Conservation (phyloP, 2,888 invertebrate genomes). For the Melieria omissa region DNA sequence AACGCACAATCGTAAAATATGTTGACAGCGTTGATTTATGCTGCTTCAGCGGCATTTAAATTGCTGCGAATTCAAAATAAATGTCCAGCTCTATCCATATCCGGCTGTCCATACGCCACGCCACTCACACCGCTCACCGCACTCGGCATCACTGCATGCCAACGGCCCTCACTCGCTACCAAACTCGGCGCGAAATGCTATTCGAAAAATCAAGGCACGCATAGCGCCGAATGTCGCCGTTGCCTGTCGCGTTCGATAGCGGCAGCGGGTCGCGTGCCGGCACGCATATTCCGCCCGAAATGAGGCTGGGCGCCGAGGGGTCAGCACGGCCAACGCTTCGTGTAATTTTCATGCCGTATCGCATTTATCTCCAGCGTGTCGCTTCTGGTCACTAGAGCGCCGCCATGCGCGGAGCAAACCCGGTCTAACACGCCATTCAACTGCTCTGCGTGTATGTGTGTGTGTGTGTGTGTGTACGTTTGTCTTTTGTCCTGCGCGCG, state of each 20-base stretch:
- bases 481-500: not conserved
- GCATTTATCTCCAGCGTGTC: constrained; percentile 10
- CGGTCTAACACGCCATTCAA: not conserved
- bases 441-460: not conserved
- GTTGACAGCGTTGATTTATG: constrained; percentile 51
- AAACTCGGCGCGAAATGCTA: too few species aligned
- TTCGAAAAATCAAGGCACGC: not conserved
- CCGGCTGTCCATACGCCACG: not conserved
- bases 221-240: not conserved
- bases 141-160: not conserved
- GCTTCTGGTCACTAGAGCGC: not conserved
- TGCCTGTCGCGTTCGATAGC: not conserved
- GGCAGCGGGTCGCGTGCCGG: not conserved
- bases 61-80: constrained; percentile 50
- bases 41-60: constrained; percentile 50
- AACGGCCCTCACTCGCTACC: too few species aligned
- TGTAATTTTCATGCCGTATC: constrained; percentile 20
- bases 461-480: not conserved
- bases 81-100: constrained; percentile 39
- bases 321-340: not conserved
- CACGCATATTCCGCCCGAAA: constrained; percentile 21
- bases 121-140: not conserved
- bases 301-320: constrained; percentile 4
- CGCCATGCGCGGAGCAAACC: not conserved
- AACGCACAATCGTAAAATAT: constrained; percentile 38